Base-by-base conservation (phyloP, 1,140 invertebrate species). In the Eriocheir sinensis region DNA sequence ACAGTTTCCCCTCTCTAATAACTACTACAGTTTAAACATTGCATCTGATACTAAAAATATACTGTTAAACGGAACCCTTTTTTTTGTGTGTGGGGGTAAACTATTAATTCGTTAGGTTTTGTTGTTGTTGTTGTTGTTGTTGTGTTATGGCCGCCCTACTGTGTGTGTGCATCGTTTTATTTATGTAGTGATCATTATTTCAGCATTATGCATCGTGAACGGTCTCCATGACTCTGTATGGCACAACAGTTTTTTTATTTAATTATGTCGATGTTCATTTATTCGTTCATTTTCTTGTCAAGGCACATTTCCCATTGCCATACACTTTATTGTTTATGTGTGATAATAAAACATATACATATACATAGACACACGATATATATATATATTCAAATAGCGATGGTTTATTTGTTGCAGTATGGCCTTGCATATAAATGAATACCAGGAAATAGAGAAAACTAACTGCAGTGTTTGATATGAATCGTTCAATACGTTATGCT, bases 41-140 rank as follows among this genome's bases (percentile, higher is more conserved):
- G 60, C 60, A 72, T 72, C 27, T n/a, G n/a, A n/a, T n/a, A n/a
- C n/a, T n/a, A n/a, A n/a, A 72, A 72, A 72, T 72, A 72, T n/a
- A 72, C 60, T n/a, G 60, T 72, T 72, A 72, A 72, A 72, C 60
- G 27, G 21, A 72, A n/a, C 60, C 60, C 2, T n/a, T n/a, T n/a
- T n/a, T n/a, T n/a, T n/a, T n/a, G n/a, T n/a, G n/a, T n/a, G n/a
- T n/a, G n/a, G n/a, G n/a, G n/a, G 60, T 72, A n/a, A 72, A 72
- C 60, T n/a, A 72, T 72, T n/a, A 72, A 72, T 72, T n/a, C 60
- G n/a, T 72, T 72, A 72, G 27, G n/a, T 72, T 72, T n/a, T 72
- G 6, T n/a, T n/a, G 27, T n/a, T n/a, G n/a, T n/a, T n/a, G 60
- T n/a, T 6, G 27, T n/a, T 72, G 27, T n/a, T 12, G 12, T 72